Evolutionary conservation across 2,888 invertebrate species (phyloP).

Genomic region (Thelaira solivaga): DNA sequence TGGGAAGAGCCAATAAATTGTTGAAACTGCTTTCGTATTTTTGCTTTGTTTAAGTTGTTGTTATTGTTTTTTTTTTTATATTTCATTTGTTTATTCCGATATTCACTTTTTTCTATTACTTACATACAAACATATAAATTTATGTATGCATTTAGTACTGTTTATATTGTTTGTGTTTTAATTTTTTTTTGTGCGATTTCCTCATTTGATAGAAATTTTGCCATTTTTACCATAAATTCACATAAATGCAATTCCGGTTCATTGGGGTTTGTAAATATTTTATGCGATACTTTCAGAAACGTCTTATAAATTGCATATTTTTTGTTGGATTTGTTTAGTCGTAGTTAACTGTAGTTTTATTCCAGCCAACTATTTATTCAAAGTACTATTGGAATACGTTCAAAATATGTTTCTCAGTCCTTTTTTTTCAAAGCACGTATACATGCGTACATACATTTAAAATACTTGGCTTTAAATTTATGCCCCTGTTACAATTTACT

Average conservation of each 20-base stretch:
- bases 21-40: neutral
- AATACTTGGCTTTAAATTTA: too few relatives aligned
- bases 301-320: constrained; percentile 44
- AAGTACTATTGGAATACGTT: neutral
- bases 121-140: too few relatives aligned
- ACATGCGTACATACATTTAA: too few relatives aligned
- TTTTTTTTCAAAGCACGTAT: neutral
- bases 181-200: constrained; percentile 47
- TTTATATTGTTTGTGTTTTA: constrained; percentile 23
- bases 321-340: constrained; percentile 32
- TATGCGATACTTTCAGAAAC: constrained; percentile 66
- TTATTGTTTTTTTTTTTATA: constrained; percentile 7
- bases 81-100: constrained; percentile 36
- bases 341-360: constrained; percentile 45
- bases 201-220: constrained; percentile 67
- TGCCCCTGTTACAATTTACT: too few relatives aligned
- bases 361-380: neutral
- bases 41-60: neutral
- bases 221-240: constrained; percentile 67
- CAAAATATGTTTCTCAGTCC: neutral
- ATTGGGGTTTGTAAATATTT: constrained; percentile 61
- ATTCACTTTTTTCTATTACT: constrained; percentile 32
- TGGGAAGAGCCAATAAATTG: too few relatives aligned
- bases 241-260: constrained; percentile 62
- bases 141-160: constrained; percentile 19